These are phyloP conservation scores for Nephrotoma appendiculata DNA, from an alignment of 2,888 invertebrate genomes.

Conservation along the genomic window DNA sequence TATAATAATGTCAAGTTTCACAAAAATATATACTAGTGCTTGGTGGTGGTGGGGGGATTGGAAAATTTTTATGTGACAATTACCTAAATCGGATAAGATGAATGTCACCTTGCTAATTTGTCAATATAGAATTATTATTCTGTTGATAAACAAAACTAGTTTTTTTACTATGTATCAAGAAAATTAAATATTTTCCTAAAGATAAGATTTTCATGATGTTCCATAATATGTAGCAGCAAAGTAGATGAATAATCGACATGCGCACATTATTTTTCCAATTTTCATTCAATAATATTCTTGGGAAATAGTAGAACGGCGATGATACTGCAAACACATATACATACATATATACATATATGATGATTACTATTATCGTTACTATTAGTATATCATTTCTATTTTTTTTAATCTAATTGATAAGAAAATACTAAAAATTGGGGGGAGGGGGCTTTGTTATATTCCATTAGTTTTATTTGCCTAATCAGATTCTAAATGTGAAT, in stretches of 20 bases:
- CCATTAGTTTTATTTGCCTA: neutral
- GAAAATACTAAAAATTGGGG: neutral
- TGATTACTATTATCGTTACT: neutral
- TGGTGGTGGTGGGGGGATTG: neutral
- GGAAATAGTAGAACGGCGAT: neutral
- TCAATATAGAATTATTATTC: neutral
- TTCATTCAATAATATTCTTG: neutral
- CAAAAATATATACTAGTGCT: neutral
- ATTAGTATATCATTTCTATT: neutral
- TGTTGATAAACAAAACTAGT: neutral
- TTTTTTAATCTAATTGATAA: neutral
- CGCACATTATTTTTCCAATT: neutral
- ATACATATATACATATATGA: neutral
- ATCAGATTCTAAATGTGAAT: neutral
- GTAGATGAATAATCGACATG: neutral
- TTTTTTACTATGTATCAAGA: neutral
- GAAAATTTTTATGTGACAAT: neutral
- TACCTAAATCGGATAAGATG: no score
- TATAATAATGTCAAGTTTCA: neutral
- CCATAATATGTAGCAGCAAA: neutral
- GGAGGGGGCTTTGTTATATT: neutral
- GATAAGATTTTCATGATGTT: neutral
- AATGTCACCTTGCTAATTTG: neutral
- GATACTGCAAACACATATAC: neutral
- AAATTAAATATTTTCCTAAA: neutral